A percentile compares a stretch with the other conserved stretches of the same genome.
Evolutionary conservation across 2,888 invertebrate genomes (phyloP).

Genomic region (Autographa gamma): DNA sequence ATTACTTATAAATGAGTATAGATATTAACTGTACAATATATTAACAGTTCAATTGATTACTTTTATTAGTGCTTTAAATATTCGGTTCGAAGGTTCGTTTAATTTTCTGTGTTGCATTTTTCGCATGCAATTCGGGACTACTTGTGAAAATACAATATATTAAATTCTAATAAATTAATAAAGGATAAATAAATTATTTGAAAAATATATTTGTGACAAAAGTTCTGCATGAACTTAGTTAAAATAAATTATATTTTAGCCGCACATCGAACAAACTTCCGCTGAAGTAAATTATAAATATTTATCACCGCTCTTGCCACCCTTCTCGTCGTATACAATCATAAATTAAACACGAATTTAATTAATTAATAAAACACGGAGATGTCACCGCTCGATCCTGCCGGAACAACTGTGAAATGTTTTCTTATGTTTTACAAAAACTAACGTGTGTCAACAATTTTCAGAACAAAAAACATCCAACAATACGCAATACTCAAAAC

Average conservation of each 20-base stretch:
- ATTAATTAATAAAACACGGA: constrained; percentile 50
- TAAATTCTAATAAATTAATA: background rate
- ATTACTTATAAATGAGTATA: constrained; percentile 64
- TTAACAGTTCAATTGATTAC: constrained; percentile 22
- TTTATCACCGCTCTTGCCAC: constrained; percentile 56
- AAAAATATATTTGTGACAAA: constrained; percentile 8
- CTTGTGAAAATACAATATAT: background rate
- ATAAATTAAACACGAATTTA: constrained; percentile 55
- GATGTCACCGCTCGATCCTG: constrained; percentile 65
- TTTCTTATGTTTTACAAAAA: constrained; percentile 28
- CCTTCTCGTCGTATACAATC: constrained; percentile 61
- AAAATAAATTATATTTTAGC: constrained; percentile 38
- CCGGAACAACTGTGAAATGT: constrained; percentile 38
- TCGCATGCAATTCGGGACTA: background rate
- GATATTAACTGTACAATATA: constrained; percentile 36
- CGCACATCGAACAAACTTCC: constrained; percentile 48
- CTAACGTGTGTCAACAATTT: constrained; percentile 58
- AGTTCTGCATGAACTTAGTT: constrained; percentile 18
- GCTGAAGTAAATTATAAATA: constrained; percentile 54
- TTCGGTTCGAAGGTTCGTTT: constrained; percentile 3
- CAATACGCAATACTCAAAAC: constrained; percentile 65
- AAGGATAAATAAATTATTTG: constrained; percentile 25
- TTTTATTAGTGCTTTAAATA: constrained; percentile 22
- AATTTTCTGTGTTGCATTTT: constrained; percentile 7
- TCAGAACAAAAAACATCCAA: constrained; percentile 69